Evolutionary conservation across 2,888 invertebrate species (phyloP), one percentile per base, ranked within the genome.

Genomic region (Drosophila diplacantha): DNA sequence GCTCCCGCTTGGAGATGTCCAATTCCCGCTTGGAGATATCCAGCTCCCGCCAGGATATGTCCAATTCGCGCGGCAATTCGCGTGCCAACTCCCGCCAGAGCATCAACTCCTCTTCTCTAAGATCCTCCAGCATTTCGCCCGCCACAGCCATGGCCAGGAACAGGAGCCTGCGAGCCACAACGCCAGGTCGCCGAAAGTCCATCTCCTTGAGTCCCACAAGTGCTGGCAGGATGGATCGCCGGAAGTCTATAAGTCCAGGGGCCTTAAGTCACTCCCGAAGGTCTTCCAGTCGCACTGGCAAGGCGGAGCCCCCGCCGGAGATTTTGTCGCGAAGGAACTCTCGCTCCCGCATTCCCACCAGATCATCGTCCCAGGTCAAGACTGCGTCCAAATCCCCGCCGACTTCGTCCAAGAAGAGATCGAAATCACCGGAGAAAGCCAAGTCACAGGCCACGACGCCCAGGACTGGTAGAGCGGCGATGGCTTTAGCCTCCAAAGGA

Each of bases 301-400:
- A 51, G 18, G n/a, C 44, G 3, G 41, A 43, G n/a, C 16, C 29
- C 0, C 24, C 29, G 1, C 35, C 38, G 32, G 39, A 47, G 11
- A 41, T 35, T 2, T 32, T 69, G 6, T 57, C 74, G 6, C 67
- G 75, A 0, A 72, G 78, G 9, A 69, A 60, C 32, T 84, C 85
- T 0, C 79, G 72, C 12, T 87, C 87, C 2, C 85, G 75, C 3
- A 87, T 87, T 69, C 87, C 87, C 2, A 82, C 73, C 11, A 75
- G 81, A 12, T 60, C 72, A 9, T 60, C 71, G 2, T 46, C 44
- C 14, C 44, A 20, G 16, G 71, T 54, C 9, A 81, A 69, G 2
- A 38, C 6, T 8, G 41, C 39, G 0, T 20, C 46, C 20, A 71
- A 64, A n/a, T 26, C 66, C 9, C 8, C 68, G 2, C 41, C 61